These are phyloP conservation scores for Lamproptera curius DNA, from an alignment of 2,888 invertebrate genomes.

Conservation along the genomic window DNA sequence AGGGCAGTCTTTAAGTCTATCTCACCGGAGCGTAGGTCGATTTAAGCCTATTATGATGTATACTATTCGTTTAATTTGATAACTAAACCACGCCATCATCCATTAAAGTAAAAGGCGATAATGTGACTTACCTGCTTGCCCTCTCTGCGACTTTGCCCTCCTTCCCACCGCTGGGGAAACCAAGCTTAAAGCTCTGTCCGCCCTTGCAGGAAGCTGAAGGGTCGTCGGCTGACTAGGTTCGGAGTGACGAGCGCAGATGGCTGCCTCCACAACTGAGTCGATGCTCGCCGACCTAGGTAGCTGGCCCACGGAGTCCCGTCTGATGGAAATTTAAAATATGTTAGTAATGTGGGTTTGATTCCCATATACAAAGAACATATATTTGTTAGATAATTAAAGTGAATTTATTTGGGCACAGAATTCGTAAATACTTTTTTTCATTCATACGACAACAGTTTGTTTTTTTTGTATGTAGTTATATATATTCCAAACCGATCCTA, in stretches of 20 bases:
- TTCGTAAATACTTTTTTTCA: not conserved
- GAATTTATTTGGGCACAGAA: not conserved
- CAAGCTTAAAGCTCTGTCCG: constrained; percentile 72
- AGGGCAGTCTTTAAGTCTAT: no score
- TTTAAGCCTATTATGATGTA: no score
- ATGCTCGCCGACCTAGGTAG: constrained; percentile 88
- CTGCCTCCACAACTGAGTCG: constrained; percentile 86
- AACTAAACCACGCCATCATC: no score
- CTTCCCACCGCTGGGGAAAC: constrained; percentile 87
- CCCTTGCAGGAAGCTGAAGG: constrained; percentile 52
- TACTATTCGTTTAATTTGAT: no score
- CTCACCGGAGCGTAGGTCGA: no score
- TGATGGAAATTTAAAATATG: constrained; percentile 26
- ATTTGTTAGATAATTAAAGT: not conserved
- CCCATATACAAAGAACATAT: not conserved
- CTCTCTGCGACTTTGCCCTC: constrained; percentile 85
- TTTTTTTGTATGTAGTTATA: not conserved
- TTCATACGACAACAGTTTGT: not conserved
- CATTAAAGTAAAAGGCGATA: no score
- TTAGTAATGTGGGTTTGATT: not conserved
- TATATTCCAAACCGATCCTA: not conserved
- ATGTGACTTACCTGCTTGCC: constrained; percentile 80
- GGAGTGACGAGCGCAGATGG: constrained; percentile 76
- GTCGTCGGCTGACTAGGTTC: constrained; percentile 59
- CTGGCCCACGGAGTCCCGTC: constrained; percentile 74